A percentile compares a stretch with the other conserved stretches of the same genome.
phyloP scores from a whole-genome alignment of 2,888 invertebrate species.

The Pheosia tremula region DNA sequence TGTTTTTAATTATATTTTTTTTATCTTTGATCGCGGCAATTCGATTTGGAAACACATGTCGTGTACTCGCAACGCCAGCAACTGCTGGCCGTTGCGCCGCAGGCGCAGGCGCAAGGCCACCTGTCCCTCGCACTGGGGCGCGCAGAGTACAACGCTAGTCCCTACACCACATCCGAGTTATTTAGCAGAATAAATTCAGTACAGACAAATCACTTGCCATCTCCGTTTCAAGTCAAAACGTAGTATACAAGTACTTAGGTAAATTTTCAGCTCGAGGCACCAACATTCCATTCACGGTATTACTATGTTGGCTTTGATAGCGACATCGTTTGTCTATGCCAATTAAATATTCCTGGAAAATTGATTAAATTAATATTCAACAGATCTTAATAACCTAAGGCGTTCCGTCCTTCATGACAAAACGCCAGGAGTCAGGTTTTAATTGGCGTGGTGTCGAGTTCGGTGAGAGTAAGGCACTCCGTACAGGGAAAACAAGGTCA shows the following conservation, averaged over 20 bases:
- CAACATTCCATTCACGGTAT: slow-evolving; percentile 3
- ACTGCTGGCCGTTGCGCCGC: slow-evolving; percentile 61
- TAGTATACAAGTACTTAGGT: background rate
- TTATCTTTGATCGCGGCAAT: slow-evolving; percentile 58
- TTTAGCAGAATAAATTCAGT: too few species aligned
- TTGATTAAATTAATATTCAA: slow-evolving; percentile 54
- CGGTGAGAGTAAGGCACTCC: slow-evolving; percentile 30
- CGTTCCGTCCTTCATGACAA: slow-evolving; percentile 53
- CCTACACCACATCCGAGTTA: background rate
- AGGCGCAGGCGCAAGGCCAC: slow-evolving; percentile 54
- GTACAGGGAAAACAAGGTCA: slow-evolving; percentile 28
- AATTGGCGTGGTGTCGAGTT: slow-evolving; percentile 71
- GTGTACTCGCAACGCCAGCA: slow-evolving; percentile 38
- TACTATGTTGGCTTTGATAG: slow-evolving; percentile 12
- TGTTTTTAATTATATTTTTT: slow-evolving; percentile 61
- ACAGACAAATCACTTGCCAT: background rate
- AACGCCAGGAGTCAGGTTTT: slow-evolving; percentile 70
- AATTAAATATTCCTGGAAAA: slow-evolving; percentile 49
- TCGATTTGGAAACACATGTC: slow-evolving; percentile 41
- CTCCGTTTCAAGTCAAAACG: slow-evolving; percentile 18
- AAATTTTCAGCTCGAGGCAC: too few species aligned
- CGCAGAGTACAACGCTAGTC: background rate
- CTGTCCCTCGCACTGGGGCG: slow-evolving; percentile 50
- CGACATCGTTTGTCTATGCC: slow-evolving; percentile 28
- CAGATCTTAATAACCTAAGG: slow-evolving; percentile 50